phyloP scores from a whole-genome alignment of 2,797 vertebrate genomes.

The Mus minutoides region DNA sequence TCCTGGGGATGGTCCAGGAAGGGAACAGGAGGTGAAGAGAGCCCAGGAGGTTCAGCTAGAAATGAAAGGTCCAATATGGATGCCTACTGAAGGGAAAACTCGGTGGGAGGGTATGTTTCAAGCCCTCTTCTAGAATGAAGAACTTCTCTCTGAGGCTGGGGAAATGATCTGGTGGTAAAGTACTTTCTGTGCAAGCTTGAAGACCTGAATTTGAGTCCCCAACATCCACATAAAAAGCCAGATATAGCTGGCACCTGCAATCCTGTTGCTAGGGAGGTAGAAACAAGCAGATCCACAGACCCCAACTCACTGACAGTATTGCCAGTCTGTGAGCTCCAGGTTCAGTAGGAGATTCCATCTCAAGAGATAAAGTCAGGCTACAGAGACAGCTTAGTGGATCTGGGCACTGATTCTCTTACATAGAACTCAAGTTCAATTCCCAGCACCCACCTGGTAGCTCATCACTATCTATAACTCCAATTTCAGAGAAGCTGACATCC shows the following conservation, averaged over 20 bases:
- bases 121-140: not conserved
- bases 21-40: not conserved
- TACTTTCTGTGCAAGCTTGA: not conserved
- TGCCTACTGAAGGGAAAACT: not conserved
- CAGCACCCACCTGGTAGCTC: not conserved
- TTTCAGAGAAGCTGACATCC: not conserved
- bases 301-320: not conserved
- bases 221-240: not conserved
- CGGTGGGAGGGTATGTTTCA: accelerated
- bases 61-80: not conserved
- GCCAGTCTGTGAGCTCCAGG: not conserved
- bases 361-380: not conserved
- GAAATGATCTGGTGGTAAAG: not conserved
- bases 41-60: not conserved
- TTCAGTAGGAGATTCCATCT: not conserved
- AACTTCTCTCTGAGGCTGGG: not conserved
- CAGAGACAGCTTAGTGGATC: not conserved
- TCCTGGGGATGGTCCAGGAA: not conserved
- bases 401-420: not conserved
- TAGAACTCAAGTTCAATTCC: not conserved
- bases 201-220: not conserved
- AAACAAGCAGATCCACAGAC: not conserved
- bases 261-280: no score
- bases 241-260: no score
- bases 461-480: not conserved